Evolutionary conservation across 2,113 vertebrate species (phyloP), one percentile per base, ranked within the genome.

Genomic region (Pica pica): DNA sequence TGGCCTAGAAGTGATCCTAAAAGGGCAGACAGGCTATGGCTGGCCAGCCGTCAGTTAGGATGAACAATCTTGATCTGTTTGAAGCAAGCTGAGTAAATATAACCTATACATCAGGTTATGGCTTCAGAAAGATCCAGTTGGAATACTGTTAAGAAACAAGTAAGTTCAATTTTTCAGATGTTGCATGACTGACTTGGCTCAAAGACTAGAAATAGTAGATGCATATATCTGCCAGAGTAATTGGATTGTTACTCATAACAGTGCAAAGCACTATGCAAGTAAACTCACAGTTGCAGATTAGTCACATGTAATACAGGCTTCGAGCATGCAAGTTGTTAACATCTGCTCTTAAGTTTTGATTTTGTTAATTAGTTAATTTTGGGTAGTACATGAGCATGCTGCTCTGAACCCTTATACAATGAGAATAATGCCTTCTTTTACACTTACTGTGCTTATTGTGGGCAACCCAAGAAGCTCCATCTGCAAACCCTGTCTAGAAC

Each of bases 391-490:
- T 91, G 87, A 97, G 96, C 97, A 96, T 96, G 96, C 97, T 97
- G 97, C 97, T 97, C 94, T 92, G 93, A 98, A 96, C 98, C 98
- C 98, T 98, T 98, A 98, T 98, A 98, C 98, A 98, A 98, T 97
- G 96, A 97, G 95, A 97, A 97, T 97, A 95, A 89, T 41, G 19
- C 92, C 39, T n/a, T 26, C 68, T 84, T 92, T 93, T 67, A 52
- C 9, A 26, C 35, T 67, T 30, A 10, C 26, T 67, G 37, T 82
- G 49, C 47, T 90, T 81, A 41, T n/a, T 71, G 37, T 2, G 18
- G 55, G 59, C 68, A 92, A 13, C 59, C 30, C 8, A 8, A 78
- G 86, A 77, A 92, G 35, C 44, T 96, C 86, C 50, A 59, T 89
- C 60, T 89, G 83, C 44, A 79, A 76, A 55, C 75, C 63, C 47